Percentiles rank a stretch among this genome's conserved stretches.
phyloP scores from a whole-genome alignment of 2,888 invertebrate genomes.

The Epirrhoe alternata region DNA sequence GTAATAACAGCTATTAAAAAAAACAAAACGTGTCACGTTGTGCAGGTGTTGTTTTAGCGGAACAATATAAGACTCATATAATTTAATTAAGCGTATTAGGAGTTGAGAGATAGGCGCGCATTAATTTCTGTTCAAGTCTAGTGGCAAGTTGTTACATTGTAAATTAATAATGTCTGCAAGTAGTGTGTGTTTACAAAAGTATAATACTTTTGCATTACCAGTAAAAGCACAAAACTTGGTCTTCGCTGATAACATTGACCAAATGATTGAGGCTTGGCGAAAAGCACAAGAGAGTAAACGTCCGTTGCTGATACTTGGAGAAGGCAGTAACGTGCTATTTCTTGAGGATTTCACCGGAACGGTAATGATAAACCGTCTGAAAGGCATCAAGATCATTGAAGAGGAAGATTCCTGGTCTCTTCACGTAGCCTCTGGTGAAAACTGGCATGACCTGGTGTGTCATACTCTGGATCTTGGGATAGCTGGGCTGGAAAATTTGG shows the following conservation, averaged over 20 bases:
- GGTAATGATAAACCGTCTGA: constrained; percentile 24
- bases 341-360: constrained; percentile 28
- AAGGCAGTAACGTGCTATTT: constrained; percentile 27
- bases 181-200: constrained; percentile 14
- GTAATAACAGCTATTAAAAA: neutral
- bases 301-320: constrained; percentile 21
- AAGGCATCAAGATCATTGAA: constrained; percentile 22
- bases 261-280: constrained; percentile 16
- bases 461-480: constrained; percentile 31
- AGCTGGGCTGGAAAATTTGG: constrained; percentile 37
- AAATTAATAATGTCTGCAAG: constrained; percentile 7
- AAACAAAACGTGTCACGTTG: constrained; percentile 8
- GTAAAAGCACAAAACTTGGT: constrained; percentile 18
- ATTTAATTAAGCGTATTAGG: neutral
- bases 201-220: constrained; percentile 28
- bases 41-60: constrained; percentile 6
- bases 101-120: neutral
- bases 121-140: neutral
- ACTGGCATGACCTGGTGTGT: constrained; percentile 39
- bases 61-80: constrained; percentile 1
- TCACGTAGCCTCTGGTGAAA: constrained; percentile 34
- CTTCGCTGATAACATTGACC: constrained; percentile 10
- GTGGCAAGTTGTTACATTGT: neutral
- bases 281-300: constrained; percentile 8
- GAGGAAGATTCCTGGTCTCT: constrained; percentile 25